Base-by-base conservation (phyloP, 2,113 vertebrate genomes). In the Lates calcarifer region DNA sequence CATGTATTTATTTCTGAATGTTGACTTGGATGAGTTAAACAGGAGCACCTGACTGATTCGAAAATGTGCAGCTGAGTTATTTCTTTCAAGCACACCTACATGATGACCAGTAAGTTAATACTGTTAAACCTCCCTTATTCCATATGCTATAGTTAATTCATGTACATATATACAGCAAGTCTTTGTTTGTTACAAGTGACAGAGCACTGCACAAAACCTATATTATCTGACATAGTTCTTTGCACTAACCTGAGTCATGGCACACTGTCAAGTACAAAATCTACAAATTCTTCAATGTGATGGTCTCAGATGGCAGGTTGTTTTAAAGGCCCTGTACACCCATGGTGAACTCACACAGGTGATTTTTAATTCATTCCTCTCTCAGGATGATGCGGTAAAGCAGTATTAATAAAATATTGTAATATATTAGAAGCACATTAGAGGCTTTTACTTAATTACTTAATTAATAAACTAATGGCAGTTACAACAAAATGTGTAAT, bases 31-130 rank as follows among this genome's bases (percentile, higher is more conserved):
- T 20, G 20, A 60, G 29, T 26, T 70, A 47, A 76, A 18, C 3
- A 45, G 31, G 2, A 24, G 39, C 58, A 47, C 35, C 67, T 79
- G 49, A 56, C 58, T 64, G 51, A 65, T 71, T 10, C 64, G 18
- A 41, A 35, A 53, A 35, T 17, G 12, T 26, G 26, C 51, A 13
- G 51, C 9, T n/a, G 49, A 55, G 7, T 51, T n/a, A 22, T 24
- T 18, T 47, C 7, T 47, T 18, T 47, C n/a, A n/a, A 47, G 45
- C 17, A 20, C 4, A 66, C 10, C 26, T 66, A 47, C 62, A 57
- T 35, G 24, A 29, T 57, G 20, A 31, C 63, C 9, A 31, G 33
- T 55, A n/a, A 31, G 3, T 64, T 22, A 29, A 64, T 28, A 43
- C 4, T 28, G 6, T 39, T 63, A 51, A 63, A 63, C 11, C 33